Base-by-base conservation (phyloP, 2,888 invertebrate species). In the Onthophagus sagittarius region DNA sequence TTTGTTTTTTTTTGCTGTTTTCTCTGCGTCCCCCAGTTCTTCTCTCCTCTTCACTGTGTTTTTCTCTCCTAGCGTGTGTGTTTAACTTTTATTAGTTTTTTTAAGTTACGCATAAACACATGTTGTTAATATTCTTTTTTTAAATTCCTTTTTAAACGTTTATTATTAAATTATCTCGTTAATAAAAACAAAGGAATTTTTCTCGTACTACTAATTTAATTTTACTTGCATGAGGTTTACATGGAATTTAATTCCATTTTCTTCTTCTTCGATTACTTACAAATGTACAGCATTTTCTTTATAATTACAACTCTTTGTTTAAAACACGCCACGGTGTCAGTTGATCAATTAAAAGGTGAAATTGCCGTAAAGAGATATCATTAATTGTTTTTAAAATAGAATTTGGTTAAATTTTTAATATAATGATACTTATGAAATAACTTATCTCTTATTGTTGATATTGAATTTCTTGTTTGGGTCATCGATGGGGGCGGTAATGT, bases 1-100 rank as follows among this genome's bases (percentile, higher is more conserved):
- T 82, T 81, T 81, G 81, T 82, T 82, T 82, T 82, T 83, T 79
- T 81, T 64, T 15, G 64, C 64, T 14, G 64, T 64, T 15, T 64
- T 15, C n/a, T 64, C 15, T 64, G 64, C 64, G 11, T n/a, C 64
- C 14, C 64, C 15, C 23, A 63, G 13, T 23, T 23, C 11, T 6
- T 64, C 64, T n/a, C 14, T 64, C 15, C 67, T 67, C 15, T 2
- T 39, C 64, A 65, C 69, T 62, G 14, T 70, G 65, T 31, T 65
- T 71, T 13, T 63, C 64, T 14, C 33, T 71, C 33, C 11, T 33
- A 23, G n/a, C 32, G 31, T 23, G 67, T 75, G 75, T 75, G 75
- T 75, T 75, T 75, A 75, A 75, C 75, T 75, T 75, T 75, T 75
- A 75, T 75, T 73, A 67, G 75, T 75, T 75, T 75, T 72, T 71